Conservation (phyloP, 2,113 vertebrate species). For the Clupea harengus region DNA sequence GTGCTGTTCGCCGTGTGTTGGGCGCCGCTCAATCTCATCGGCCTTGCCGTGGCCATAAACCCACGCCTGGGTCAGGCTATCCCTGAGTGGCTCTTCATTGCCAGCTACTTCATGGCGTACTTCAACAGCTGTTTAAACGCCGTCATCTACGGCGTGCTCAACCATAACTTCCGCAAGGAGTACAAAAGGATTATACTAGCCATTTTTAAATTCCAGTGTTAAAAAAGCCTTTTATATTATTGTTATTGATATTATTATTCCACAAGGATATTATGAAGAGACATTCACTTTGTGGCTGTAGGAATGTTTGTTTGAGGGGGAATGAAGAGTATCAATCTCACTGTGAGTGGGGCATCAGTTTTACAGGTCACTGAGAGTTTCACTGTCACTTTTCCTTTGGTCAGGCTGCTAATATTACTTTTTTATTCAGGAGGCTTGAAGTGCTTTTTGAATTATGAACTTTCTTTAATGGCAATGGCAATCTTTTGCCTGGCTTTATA, state of each 20-base stretch:
- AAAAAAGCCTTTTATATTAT: slow-evolving; percentile 34
- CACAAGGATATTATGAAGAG: slow-evolving; percentile 6
- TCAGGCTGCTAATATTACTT: background rate
- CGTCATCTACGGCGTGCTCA: slow-evolving; percentile 77
- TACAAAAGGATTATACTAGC: slow-evolving; percentile 77
- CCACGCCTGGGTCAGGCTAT: slow-evolving; percentile 67
- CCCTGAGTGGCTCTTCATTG: slow-evolving; percentile 77
- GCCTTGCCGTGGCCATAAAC: slow-evolving; percentile 74
- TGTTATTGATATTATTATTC: background rate
- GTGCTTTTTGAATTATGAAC: background rate
- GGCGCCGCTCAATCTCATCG: slow-evolving; percentile 80
- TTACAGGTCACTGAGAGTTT: background rate
- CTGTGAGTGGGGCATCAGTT: background rate
- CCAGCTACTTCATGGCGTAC: slow-evolving; percentile 83
- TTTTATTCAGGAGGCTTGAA: background rate
- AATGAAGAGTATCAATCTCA: background rate
- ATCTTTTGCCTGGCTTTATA: background rate
- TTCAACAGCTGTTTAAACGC: slow-evolving; percentile 84
- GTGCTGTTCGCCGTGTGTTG: slow-evolving; percentile 82
- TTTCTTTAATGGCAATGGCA: background rate
- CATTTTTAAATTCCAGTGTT: slow-evolving; percentile 72
- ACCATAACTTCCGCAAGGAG: slow-evolving; percentile 81
- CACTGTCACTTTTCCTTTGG: background rate
- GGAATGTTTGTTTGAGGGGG: background rate
- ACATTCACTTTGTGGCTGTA: slow-evolving; percentile 32